Evolutionary conservation across 2,113 vertebrate species (phyloP), one percentile per base, ranked within the genome.

Genomic region (Pterocles orientalis): DNA sequence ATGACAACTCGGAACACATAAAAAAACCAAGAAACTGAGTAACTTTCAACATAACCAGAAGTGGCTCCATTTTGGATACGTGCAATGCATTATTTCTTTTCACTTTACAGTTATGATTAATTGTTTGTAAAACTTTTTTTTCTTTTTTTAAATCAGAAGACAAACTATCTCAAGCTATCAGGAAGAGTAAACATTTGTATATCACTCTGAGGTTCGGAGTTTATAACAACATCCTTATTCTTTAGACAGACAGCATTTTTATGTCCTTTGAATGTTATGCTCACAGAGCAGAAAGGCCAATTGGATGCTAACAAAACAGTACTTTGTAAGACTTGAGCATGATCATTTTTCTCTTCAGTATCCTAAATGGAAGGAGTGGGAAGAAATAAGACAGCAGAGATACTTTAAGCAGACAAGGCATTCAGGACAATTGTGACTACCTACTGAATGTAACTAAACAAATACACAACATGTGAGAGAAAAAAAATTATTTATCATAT

Each of bases 281-380:
- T 94, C 66, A 41, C 39, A 78, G 64, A 92, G 43, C 29, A 31
- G 66, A 97, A 94, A 93, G 86, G 81, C 90, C 92, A 96, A 47
- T 0, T 78, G 72, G 80, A 95, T 90, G 65, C 85, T 66, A 86
- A 94, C 72, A 94, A 88, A 95, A 85, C 33, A 85, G 80, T 24
- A 85, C 26, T 93, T 90, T 89, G 50, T 70, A 86, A 92, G 88
- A 33, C 62, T 68, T 60, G 50, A 86, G 61, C 13, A 79, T 2
- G 26, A 92, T 45, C 39, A 50, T 92, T 93, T 95, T 95, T 84
- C 86, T 92, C 19, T 95, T 81, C 77, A 90, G 36, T 47, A 68
- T 93, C 51, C 82, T 84, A 60, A 81, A 82, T 82, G 24, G 83
- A 94, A 88, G 14, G 50, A 86, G 72, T 53, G 23, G 62, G 68